phyloP scores from a whole-genome alignment of 2,797 vertebrate species.

The Menidia menidia region DNA sequence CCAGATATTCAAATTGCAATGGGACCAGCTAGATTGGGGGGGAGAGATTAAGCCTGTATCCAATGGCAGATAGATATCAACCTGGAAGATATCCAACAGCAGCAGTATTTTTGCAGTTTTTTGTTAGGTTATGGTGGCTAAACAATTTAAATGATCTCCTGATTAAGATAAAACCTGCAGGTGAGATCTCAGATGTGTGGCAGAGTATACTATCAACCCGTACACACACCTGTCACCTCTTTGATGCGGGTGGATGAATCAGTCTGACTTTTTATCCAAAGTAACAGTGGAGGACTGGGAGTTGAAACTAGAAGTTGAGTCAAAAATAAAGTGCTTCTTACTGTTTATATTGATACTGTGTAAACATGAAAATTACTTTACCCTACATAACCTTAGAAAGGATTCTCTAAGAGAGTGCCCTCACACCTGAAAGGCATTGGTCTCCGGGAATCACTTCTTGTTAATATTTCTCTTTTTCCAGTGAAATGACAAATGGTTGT shows the following conservation, averaged over 20 bases:
- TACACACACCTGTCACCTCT: constrained; percentile 46
- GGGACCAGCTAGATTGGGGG: constrained; percentile 8
- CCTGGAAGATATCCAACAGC: constrained; percentile 57
- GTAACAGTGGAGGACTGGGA: background rate
- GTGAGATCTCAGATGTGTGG: constrained; percentile 28
- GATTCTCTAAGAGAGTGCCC: background rate
- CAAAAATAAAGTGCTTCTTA: background rate
- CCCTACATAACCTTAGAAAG: background rate
- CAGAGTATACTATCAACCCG: constrained; percentile 29
- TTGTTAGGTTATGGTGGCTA: constrained; percentile 11
- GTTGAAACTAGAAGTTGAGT: background rate
- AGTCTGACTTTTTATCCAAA: constrained; percentile 11
- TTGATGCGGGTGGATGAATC: constrained; percentile 15
- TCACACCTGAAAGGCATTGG: constrained; percentile 16
- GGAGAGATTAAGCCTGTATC: constrained; percentile 44
- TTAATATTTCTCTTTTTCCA: constrained; percentile 37
- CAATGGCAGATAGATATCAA: constrained; percentile 61
- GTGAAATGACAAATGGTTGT: constrained; percentile 45
- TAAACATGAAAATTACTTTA: background rate
- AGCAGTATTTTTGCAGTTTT: background rate
- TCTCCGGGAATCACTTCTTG: constrained; percentile 12
- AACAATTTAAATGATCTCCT: constrained; percentile 42
- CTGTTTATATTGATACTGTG: background rate
- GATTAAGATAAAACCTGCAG: constrained; percentile 4
- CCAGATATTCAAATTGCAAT: constrained; percentile 67